Base-by-base conservation (phyloP, 2,797 vertebrate species). In the Halcyon badia region DNA sequence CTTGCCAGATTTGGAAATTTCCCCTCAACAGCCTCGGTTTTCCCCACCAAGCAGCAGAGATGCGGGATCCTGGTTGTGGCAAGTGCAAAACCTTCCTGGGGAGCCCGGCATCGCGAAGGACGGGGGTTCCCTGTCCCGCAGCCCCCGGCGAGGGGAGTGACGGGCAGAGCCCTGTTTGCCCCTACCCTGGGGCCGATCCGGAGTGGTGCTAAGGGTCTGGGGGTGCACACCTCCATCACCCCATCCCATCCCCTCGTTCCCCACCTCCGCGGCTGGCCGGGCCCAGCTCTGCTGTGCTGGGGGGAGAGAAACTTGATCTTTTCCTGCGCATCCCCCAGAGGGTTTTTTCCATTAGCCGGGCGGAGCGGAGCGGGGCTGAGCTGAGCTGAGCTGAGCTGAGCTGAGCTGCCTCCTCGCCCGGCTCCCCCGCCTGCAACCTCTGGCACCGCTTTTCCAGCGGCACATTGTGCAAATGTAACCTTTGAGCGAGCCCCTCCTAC, bases 381-480 rank as follows among this genome's bases (percentile, higher is more conserved):
- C 97, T 68, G 95, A 37, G 35, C 35, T 9, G 37, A 37, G 37
- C 37, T 37, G 57, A 96, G 97, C 95, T 87, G 94, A 96, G 97
- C 98, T 97, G 98, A 98, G 58, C 85, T 79, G 71, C 93, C 58
- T 83, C 31, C 84, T 77, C 73, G 66, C 91, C 81, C 49, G 35
- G 65, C 66, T 88, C 87, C 91, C 92, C 81, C 90, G 87, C 90
- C 92, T 88, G 81, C 93, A 90, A 95, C 95, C 97, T 89, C 96
- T 97, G 95, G 95, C 97, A 98, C 97, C 57, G 97, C 98, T 96
- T 98, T 98, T 98, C 98, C 98, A 98, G 98, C 98, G 98, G 98
- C 98, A 98, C 98, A 98, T 98, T 98, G 98, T 99, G 99, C 98
- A 99, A 99, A 99, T 99, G 98, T 99, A 99, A 99, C 99, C 99